Conservation (phyloP, 2,888 invertebrate species). For the Acanthopleura granulata region DNA sequence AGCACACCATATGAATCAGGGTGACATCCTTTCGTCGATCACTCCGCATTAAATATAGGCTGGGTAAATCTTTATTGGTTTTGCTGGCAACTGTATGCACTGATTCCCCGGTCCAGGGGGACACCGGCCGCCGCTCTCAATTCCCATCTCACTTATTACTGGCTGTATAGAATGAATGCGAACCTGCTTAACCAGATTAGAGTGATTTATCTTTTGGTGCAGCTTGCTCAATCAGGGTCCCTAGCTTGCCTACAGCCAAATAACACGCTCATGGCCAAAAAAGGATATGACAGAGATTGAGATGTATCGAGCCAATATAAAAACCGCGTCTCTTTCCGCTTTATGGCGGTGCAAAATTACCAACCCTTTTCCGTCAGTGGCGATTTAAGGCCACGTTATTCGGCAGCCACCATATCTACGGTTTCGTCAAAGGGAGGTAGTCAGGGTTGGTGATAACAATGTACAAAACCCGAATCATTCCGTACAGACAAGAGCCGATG, state of each 20-base stretch:
- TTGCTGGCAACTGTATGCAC: not conserved
- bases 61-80: constrained; percentile 4
- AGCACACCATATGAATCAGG: no score
- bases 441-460: no score
- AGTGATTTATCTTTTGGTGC: constrained; percentile 3
- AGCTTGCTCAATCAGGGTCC: not conserved
- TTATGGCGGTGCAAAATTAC: no score
- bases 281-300: not conserved
- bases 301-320: not conserved
- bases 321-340: no score
- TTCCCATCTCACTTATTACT: not conserved
- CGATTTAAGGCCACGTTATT: no score
- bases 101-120: not conserved
- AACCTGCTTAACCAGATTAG: not conserved
- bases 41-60: not conserved
- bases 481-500: no score
- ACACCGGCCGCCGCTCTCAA: not conserved
- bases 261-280: not conserved
- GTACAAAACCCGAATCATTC: no score
- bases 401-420: no score
- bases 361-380: no score
- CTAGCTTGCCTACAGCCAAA: not conserved
- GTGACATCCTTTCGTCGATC: not conserved
- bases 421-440: no score
- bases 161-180: not conserved